phyloP scores from a whole-genome alignment of 1,140 invertebrate genomes.

The Ceratosolen fusciceps region DNA sequence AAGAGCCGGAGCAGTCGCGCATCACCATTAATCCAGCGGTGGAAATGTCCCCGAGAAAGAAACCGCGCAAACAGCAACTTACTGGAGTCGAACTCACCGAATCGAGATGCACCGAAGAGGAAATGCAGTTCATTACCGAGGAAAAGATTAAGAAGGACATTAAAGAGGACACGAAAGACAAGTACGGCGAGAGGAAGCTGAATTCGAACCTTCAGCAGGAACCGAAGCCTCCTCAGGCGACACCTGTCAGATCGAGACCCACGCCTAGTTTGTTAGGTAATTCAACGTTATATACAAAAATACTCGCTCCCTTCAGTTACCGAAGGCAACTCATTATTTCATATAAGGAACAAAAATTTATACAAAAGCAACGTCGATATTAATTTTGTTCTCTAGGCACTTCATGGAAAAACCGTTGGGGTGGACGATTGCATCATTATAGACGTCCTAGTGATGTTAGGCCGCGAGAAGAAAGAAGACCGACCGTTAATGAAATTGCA shows the following conservation, averaged over 20 bases:
- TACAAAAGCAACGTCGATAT: no score
- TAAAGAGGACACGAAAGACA: constrained; percentile 65
- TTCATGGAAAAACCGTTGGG: constrained; percentile 72
- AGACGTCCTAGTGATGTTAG: constrained; percentile 89
- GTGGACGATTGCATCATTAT: constrained; percentile 85
- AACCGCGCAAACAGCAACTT: constrained; percentile 71
- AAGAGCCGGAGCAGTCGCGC: constrained; percentile 73
- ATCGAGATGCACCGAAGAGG: constrained; percentile 75
- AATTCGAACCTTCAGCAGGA: constrained; percentile 47
- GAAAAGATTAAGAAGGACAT: constrained; percentile 73
- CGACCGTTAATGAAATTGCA: constrained; percentile 89
- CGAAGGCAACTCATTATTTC: no score
- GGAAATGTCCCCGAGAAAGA: constrained; percentile 73
- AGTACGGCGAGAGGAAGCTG: constrained; percentile 58
- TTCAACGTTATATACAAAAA: no score
- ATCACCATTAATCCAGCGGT: constrained; percentile 63
- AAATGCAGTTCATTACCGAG: constrained; percentile 79
- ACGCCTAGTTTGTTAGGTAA: constrained; percentile 65
- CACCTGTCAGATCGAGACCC: constrained; percentile 60
- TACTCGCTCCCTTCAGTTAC: no score
- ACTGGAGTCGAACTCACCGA: constrained; percentile 67
- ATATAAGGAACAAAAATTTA: no score
- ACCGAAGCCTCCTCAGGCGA: constrained; percentile 49
- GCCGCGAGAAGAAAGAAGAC: constrained; percentile 85
- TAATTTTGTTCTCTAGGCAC: constrained; percentile 62